Percentiles rank a stretch among this genome's conserved stretches.
Conservation (phyloP, 2,888 invertebrate species). For the Drosophila neonasuta region DNA sequence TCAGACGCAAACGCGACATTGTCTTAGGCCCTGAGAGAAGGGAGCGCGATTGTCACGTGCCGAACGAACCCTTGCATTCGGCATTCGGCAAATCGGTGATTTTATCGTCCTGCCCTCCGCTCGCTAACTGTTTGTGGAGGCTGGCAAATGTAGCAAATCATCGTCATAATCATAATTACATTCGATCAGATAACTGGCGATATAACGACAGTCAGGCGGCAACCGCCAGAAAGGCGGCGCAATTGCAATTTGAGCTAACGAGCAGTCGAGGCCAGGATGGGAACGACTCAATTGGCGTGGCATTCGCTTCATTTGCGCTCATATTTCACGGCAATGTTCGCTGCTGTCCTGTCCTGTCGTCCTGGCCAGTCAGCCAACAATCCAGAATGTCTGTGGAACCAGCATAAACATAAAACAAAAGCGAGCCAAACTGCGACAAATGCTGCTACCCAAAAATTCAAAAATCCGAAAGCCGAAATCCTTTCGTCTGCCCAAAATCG, state of each 20-base stretch:
- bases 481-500: conserved; percentile 55
- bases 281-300: conserved; percentile 55
- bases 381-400: conserved; percentile 47
- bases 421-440: conserved; percentile 49
- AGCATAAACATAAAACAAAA: conserved; percentile 73
- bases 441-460: conserved; percentile 43
- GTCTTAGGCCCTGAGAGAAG: conserved; percentile 49
- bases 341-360: conserved; percentile 3
- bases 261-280: conserved; percentile 31
- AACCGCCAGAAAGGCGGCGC: conserved; percentile 46
- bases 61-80: conserved; percentile 54
- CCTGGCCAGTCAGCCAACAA: neutral
- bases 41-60: conserved; percentile 71
- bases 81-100: conserved; percentile 31
- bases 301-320: conserved; percentile 72
- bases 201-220: conserved; percentile 36
- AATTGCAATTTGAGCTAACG: conserved; percentile 74
- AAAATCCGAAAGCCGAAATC: conserved; percentile 4
- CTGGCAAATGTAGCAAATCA: conserved; percentile 73
- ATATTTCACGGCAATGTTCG: conserved; percentile 58
- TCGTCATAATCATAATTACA: conserved; percentile 77
- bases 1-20: conserved; percentile 37
- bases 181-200: conserved; percentile 72
- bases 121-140: conserved; percentile 25
- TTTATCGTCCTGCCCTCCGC: conserved; percentile 46